These are phyloP conservation scores for Triplophysa rosa DNA, from an alignment of 2,113 vertebrate genomes.

Conservation along the genomic window DNA sequence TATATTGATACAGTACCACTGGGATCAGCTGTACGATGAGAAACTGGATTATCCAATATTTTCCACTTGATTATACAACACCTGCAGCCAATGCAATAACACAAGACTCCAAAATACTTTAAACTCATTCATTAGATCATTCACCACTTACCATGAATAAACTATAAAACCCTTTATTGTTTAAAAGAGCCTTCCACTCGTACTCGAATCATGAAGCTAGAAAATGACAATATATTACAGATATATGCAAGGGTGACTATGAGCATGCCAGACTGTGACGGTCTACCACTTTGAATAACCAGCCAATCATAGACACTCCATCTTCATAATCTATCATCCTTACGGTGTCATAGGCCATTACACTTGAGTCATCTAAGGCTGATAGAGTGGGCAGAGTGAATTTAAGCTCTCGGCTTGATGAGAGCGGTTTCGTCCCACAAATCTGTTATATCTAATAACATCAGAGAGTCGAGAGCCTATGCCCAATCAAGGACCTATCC, in stretches of 20 bases:
- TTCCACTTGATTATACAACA: conserved; percentile 27
- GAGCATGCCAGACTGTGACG: background rate
- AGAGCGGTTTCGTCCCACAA: conserved; percentile 24
- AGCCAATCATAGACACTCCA: conserved; percentile 20
- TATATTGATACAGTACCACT: background rate
- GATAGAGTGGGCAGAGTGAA: conserved; percentile 27
- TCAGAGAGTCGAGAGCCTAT: conserved; percentile 37
- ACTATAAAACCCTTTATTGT: background rate
- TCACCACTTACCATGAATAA: background rate
- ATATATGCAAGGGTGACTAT: background rate
- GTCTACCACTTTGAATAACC: background rate
- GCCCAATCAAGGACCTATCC: conserved; percentile 44
- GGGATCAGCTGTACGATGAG: background rate
- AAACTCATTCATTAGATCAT: conserved; percentile 27
- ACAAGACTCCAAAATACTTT: background rate
- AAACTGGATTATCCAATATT: conserved; percentile 18
- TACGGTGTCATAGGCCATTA: conserved; percentile 3
- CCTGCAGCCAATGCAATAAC: conserved; percentile 25
- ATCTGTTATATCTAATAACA: conserved; percentile 52
- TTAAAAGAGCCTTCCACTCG: background rate
- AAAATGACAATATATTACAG: background rate
- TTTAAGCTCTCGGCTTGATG: conserved; percentile 31
- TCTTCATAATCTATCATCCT: conserved; percentile 23
- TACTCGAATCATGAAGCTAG: background rate
- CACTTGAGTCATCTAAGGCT: conserved; percentile 1